Evolutionary conservation across 2,113 vertebrate species (phyloP).

Genomic region (Motacilla tschutschensis): DNA sequence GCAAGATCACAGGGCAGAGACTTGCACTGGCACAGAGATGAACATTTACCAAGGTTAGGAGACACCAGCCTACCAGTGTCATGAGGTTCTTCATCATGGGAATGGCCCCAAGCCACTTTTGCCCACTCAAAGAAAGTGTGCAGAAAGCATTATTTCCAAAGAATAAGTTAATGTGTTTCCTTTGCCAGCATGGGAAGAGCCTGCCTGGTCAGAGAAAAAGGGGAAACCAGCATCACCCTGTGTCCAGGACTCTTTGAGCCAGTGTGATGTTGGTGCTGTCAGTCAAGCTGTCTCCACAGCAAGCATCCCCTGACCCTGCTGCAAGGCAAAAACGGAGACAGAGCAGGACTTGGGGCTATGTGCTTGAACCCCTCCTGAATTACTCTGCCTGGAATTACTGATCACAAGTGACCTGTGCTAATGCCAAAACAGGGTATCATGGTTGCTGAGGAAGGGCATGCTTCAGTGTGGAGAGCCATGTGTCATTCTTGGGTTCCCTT

Average conservation of each 20-base stretch:
- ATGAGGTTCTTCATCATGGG: neutral
- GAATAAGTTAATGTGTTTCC: neutral
- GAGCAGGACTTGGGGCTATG: neutral
- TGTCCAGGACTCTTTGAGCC: neutral
- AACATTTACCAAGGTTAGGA: neutral
- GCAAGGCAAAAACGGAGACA: neutral
- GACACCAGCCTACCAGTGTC: neutral
- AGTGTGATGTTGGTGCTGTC: neutral
- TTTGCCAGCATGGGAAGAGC: neutral
- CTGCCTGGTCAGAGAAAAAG: neutral
- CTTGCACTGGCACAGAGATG: neutral
- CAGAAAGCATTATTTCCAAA: neutral
- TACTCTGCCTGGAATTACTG: neutral
- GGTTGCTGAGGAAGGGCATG: neutral
- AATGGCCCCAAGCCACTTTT: fast-evolving
- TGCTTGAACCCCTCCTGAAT: neutral
- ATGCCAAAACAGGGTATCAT: neutral
- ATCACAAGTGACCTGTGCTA: neutral
- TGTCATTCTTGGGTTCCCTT: neutral
- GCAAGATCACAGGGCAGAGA: neutral
- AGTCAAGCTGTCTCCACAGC: neutral
- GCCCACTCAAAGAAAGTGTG: neutral
- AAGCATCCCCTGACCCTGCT: neutral
- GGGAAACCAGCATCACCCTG: neutral
- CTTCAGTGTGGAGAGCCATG: neutral